A percentile compares a stretch with the other conserved stretches of the same genome.
Conservation (phyloP, 2,797 vertebrate species). For the Semaprochilodus insignis region DNA sequence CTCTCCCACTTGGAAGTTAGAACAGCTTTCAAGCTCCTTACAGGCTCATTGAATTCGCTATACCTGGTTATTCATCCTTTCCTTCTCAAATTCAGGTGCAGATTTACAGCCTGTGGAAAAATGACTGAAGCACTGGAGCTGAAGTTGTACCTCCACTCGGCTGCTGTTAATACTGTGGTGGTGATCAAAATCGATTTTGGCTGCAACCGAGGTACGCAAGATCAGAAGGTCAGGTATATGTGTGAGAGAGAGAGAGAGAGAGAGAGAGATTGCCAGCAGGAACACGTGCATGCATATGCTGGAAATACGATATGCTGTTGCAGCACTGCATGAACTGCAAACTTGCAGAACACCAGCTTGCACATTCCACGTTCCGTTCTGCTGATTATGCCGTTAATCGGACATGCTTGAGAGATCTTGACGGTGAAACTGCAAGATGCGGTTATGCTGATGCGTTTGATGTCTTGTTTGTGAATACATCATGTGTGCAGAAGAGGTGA, state of each 20-base stretch:
- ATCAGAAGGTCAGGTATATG: constrained; percentile 63
- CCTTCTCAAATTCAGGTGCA: constrained; percentile 50
- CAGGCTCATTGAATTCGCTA: constrained; percentile 7
- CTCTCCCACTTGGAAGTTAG: not conserved
- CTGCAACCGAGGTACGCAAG: constrained; percentile 67
- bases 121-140: not conserved
- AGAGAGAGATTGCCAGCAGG: not conserved
- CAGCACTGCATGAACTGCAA: not conserved
- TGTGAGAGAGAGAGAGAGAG: constrained; percentile 12
- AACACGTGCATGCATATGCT: not conserved
- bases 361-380: not conserved
- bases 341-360: not conserved
- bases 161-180: constrained; percentile 53
- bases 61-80: constrained; percentile 15
- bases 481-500: not conserved
- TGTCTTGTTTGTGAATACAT: not conserved
- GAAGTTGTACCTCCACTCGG: constrained; percentile 13
- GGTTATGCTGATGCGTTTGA: not conserved
- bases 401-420: not conserved
- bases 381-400: not conserved
- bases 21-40: constrained; percentile 1
- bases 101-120: constrained; percentile 39
- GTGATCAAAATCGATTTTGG: constrained; percentile 66
- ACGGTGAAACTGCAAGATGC: not conserved
- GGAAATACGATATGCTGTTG: constrained; percentile 6